Evolutionary conservation across 2,888 invertebrate species (phyloP).

Genomic region (Agrochola macilenta): DNA sequence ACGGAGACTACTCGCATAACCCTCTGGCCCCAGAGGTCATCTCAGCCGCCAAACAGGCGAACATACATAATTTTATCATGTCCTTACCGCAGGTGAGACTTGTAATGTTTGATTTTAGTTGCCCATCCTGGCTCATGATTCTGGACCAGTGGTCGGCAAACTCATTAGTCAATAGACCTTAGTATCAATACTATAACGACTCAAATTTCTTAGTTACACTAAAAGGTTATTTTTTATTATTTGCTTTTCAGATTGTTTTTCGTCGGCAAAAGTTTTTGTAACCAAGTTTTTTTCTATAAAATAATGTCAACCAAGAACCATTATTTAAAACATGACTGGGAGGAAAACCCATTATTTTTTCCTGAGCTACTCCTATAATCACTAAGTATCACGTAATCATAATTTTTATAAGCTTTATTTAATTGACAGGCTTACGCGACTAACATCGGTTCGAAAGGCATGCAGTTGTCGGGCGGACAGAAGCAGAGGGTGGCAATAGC

Average conservation of each 20-base stretch:
- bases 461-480: slow-evolving; percentile 94
- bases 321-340: background rate
- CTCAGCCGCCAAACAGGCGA: slow-evolving; percentile 93
- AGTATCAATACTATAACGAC: too few species aligned
- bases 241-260: too few species aligned
- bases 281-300: background rate
- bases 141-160: background rate
- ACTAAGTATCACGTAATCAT: background rate
- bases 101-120: background rate
- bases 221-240: too few species aligned
- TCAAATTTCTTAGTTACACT: too few species aligned
- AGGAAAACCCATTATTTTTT: background rate
- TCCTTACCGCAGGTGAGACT: slow-evolving; percentile 91
- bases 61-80: slow-evolving; percentile 94
- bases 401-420: too few species aligned
- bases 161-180: too few species aligned
- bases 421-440: slow-evolving; percentile 94
- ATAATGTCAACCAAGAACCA: background rate
- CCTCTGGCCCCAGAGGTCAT: slow-evolving; percentile 93
- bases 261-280: too few species aligned
- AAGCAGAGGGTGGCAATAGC: slow-evolving; percentile 96
- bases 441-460: slow-evolving; percentile 93
- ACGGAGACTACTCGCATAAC: slow-evolving; percentile 93
- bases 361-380: background rate
- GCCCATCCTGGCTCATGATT: background rate